Base-by-base conservation (phyloP, 2,888 invertebrate genomes). In the Dusona sp. region DNA sequence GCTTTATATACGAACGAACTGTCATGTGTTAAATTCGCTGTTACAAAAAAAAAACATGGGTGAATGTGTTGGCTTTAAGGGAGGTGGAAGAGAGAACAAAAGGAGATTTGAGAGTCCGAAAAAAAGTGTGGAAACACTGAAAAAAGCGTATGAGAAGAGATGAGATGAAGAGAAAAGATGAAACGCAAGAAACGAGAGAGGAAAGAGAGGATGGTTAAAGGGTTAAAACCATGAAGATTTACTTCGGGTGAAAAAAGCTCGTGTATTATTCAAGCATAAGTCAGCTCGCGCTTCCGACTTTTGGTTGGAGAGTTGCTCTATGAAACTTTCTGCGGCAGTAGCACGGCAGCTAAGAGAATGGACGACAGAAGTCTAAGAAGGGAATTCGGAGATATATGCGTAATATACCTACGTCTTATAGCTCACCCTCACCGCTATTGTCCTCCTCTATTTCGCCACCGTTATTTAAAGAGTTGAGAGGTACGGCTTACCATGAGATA, bases 191-290 rank as follows among this genome's bases (percentile, higher is more conserved):
- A 19, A 33, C 38, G 70, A 81, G 33, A 25, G n/a, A 22, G 51
- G 25, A 51, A 25, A 83, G 57, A 45, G 67, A 19, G 19, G 48
- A n/a, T n/a, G 48, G 54, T 75, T 84, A 74, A 86, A 79, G 84
- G 81, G 81, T 79, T 79, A 74, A 81, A 81, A 73, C 77, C 72
- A 77, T 73, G 80, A 80, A 81, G 79, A 70, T 82, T 84, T 75
- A 81, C 64, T 61, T 38, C 33, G 42, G 38, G 77, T 51, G 64
- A 61, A 79, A 84, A 74, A 67, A 78, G 78, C 51, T 86, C 48
- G 61, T 74, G 80, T 78, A 86, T 86, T 78, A 80, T 86, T 83
- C 80, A 68, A 54, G 81, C 79, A 74, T 75, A 75, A 75, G 61
- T 61, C 68, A 61, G 64, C 29, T 45, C 83, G 36, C 22, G 70